phyloP scores from a whole-genome alignment of 2,113 vertebrate genomes.

The Nesoenas mayeri region DNA sequence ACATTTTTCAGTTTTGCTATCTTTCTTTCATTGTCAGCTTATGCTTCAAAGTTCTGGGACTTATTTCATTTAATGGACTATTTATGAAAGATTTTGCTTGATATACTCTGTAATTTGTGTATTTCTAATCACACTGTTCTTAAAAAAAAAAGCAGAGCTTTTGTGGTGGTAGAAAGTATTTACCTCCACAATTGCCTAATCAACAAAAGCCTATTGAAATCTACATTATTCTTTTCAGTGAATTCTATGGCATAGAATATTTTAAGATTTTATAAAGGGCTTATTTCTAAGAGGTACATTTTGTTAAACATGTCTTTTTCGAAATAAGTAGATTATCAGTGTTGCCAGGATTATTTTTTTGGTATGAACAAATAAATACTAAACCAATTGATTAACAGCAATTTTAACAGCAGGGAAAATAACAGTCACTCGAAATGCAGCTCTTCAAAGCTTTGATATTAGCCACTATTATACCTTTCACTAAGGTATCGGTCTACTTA shows the following conservation, averaged over 20 bases:
- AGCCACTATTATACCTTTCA: neutral
- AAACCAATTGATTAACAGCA: neutral
- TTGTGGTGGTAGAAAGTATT: neutral
- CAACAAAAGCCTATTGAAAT: slow-evolving; percentile 15
- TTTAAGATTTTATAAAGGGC: neutral
- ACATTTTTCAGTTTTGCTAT: neutral
- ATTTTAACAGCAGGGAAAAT: slow-evolving; percentile 36
- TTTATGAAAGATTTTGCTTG: neutral
- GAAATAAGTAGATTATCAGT: neutral
- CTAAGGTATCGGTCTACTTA: neutral
- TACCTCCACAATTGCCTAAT: neutral
- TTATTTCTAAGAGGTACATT: slow-evolving; percentile 18
- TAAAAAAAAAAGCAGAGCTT: neutral
- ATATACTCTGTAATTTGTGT: neutral
- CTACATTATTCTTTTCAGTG: neutral
- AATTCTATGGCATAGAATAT: neutral
- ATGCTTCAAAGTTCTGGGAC: neutral
- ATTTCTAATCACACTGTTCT: neutral
- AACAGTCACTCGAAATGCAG: neutral
- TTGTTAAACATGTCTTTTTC: neutral
- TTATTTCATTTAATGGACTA: neutral
- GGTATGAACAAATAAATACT: neutral
- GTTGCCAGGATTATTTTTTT: neutral
- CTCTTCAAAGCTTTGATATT: neutral
- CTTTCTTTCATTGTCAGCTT: neutral